Percentiles rank a stretch among this genome's conserved stretches.
Evolutionary conservation across 2,797 vertebrate genomes (phyloP).

Genomic region (Pampus argenteus): DNA sequence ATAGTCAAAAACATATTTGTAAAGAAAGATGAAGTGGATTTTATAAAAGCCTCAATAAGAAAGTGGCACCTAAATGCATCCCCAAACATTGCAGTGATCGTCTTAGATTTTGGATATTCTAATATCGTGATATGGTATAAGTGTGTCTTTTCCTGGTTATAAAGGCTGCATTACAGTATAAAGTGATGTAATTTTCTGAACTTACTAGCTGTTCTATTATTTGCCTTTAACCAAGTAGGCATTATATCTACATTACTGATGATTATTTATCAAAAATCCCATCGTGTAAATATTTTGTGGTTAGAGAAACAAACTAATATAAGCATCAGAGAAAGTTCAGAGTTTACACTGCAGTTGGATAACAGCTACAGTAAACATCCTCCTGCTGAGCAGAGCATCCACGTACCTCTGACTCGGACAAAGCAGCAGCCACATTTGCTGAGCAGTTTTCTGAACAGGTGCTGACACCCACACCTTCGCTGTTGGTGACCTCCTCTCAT

Average conservation of each 20-base stretch:
- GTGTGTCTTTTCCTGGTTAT: too few relatives aligned
- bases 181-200: too few relatives aligned
- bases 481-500: conserved; percentile 88
- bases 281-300: too few relatives aligned
- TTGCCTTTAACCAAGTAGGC: too few relatives aligned
- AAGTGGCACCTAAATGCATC: background rate
- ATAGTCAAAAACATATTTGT: background rate
- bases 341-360: background rate
- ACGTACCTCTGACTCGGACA: conserved; percentile 87
- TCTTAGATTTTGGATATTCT: too few relatives aligned
- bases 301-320: background rate
- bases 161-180: too few relatives aligned
- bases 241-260: too few relatives aligned
- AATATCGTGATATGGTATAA: too few relatives aligned
- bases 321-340: background rate
- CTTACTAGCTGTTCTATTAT: too few relatives aligned
- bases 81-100: background rate
- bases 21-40: background rate
- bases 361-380: background rate
- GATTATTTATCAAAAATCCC: too few relatives aligned
- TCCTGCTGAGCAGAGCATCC: conserved; percentile 27
- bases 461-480: conserved; percentile 88
- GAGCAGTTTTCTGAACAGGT: conserved; percentile 91
- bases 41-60: background rate
- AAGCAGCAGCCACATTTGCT: conserved; percentile 91